These are phyloP conservation scores for Vidua macroura DNA, from an alignment of 2,113 vertebrate species.

Conservation along the genomic window DNA sequence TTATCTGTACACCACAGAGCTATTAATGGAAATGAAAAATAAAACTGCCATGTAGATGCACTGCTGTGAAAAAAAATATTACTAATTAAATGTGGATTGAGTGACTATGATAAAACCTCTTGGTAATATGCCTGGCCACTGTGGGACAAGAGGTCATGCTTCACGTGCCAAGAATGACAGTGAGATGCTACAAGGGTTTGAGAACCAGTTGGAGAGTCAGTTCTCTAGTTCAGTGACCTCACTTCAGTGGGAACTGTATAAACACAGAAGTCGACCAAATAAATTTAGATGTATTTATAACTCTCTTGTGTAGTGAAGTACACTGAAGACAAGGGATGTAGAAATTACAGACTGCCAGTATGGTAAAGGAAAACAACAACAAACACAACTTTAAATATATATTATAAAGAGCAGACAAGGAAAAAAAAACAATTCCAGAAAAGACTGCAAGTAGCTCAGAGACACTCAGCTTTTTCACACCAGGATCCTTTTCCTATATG, in stretches of 20 bases:
- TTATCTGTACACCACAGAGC: not conserved
- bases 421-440: not conserved
- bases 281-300: slow-evolving; percentile 52
- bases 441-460: not conserved
- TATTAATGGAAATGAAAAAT: not conserved
- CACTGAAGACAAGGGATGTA: slow-evolving; percentile 7
- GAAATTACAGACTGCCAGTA: slow-evolving; percentile 12
- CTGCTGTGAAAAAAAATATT: not conserved
- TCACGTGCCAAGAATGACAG: slow-evolving; percentile 30
- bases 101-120: slow-evolving; percentile 16
- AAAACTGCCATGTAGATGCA: not conserved
- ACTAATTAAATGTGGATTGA: slow-evolving; percentile 21
- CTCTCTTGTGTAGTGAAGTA: not conserved
- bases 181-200: slow-evolving; percentile 6
- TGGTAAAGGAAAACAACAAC: slow-evolving; percentile 29
- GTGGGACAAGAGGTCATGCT: not conserved
- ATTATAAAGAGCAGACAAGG: not conserved
- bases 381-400: not conserved
- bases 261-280: slow-evolving; percentile 23
- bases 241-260: slow-evolving; percentile 30
- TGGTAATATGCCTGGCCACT: slow-evolving; percentile 21
- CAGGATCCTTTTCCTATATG: not conserved
- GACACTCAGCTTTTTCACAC: not conserved
- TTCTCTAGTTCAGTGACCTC: slow-evolving; percentile 48
- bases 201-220: slow-evolving; percentile 20